Evolutionary conservation across 2,797 vertebrate genomes (phyloP).

Genomic region (Aplochiton taeniatus): DNA sequence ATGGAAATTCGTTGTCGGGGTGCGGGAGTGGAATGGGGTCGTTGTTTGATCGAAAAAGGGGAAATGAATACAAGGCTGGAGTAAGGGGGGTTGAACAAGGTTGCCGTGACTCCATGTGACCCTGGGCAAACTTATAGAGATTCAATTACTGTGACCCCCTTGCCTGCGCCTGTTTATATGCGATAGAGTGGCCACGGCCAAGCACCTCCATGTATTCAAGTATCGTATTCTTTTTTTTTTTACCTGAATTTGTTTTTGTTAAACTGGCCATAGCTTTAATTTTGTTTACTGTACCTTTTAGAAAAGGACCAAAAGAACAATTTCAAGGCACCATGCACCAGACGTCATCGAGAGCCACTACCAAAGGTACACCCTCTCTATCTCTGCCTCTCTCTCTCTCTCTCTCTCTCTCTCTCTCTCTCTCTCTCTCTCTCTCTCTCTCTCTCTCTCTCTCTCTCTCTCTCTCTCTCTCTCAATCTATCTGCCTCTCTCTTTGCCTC

Average conservation of each 20-base stretch:
- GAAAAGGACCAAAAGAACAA: constrained; percentile 93
- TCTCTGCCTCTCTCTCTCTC: constrained; percentile 16
- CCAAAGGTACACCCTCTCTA: constrained; percentile 70
- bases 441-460: constrained; percentile 20
- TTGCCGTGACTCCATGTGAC: constrained; percentile 80
- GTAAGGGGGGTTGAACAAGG: constrained; percentile 70
- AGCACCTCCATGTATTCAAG: constrained; percentile 47
- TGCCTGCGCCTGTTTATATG: constrained; percentile 75
- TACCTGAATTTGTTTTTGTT: background rate
- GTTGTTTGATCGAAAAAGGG: constrained; percentile 82
- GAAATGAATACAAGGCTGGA: constrained; percentile 71
- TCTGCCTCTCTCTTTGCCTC: constrained; percentile 12
- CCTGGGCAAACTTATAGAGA: constrained; percentile 87
- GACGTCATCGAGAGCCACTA: constrained; percentile 88
- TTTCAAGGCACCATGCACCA: constrained; percentile 85
- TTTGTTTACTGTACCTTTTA: constrained; percentile 56
- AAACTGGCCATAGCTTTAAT: background rate
- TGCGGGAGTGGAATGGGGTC: constrained; percentile 78
- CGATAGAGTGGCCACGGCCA: constrained; percentile 65
- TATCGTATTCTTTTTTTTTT: constrained; percentile 17
- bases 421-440: constrained; percentile 24
- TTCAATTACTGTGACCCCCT: constrained; percentile 87
- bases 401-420: background rate
- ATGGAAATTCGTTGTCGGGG: constrained; percentile 72
- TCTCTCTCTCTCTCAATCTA: constrained; percentile 8